Evolutionary conservation across 2,888 invertebrate species (phyloP).

Genomic region (Drosophila peninsularis): DNA sequence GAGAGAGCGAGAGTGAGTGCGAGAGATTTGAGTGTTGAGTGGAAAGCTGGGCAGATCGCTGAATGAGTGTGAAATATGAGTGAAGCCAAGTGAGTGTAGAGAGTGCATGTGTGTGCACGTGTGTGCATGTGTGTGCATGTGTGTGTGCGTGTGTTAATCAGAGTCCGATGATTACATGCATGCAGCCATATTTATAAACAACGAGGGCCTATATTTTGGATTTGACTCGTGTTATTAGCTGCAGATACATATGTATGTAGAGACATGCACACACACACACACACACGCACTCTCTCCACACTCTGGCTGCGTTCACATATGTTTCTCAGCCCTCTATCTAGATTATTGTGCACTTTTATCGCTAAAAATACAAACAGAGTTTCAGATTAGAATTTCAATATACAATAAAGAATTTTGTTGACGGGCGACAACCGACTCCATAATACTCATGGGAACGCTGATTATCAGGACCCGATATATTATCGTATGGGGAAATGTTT

Average conservation of each 20-base stretch:
- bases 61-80: constrained; percentile 11
- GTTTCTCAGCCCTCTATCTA: neutral
- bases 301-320: neutral
- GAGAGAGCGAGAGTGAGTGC: neutral
- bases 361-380: neutral
- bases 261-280: neutral
- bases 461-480: no score
- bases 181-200: constrained; percentile 54
- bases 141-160: constrained; percentile 33
- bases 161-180: constrained; percentile 45
- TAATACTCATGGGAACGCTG: neutral
- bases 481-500: no score
- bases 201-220: constrained; percentile 30
- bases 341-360: neutral
- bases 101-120: constrained; percentile 1
- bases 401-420: neutral
- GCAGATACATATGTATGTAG: neutral
- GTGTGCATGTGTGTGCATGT: neutral
- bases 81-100: neutral
- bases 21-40: constrained; percentile 19
- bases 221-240: constrained; percentile 28
- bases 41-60: constrained; percentile 12
- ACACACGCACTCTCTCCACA: neutral
- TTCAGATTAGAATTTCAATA: neutral
- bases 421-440: neutral